phyloP scores from a whole-genome alignment of 2,888 invertebrate genomes.

The Sarcophaga variegata region DNA sequence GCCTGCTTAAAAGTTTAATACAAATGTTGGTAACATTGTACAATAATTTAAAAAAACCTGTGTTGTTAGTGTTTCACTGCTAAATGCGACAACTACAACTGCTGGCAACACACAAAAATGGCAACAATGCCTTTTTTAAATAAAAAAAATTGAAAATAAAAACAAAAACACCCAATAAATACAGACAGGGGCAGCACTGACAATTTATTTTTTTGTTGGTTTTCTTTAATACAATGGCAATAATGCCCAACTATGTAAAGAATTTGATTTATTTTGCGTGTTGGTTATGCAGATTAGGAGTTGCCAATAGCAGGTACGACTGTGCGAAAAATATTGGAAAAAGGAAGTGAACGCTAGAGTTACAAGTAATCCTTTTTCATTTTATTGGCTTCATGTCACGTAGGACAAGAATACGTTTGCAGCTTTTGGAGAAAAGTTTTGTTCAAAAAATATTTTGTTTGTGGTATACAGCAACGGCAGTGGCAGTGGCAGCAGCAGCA shows the following conservation, averaged over 20 bases:
- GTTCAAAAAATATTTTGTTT: background rate
- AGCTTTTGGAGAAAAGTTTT: background rate
- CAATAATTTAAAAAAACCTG: constrained; percentile 45
- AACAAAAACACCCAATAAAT: background rate
- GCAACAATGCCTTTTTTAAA: constrained; percentile 26
- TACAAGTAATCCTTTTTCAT: background rate
- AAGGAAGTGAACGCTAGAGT: background rate
- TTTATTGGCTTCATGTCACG: too few species aligned
- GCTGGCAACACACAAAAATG: constrained; percentile 19
- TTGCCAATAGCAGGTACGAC: constrained; percentile 18
- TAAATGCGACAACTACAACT: constrained; percentile 17
- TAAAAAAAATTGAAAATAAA: too few species aligned
- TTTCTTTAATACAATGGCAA: background rate
- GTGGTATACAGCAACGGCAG: background rate
- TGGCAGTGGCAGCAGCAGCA: background rate
- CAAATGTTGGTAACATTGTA: constrained; percentile 79
- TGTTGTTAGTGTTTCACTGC: constrained; percentile 41
- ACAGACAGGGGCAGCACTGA: background rate
- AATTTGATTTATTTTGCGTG: background rate
- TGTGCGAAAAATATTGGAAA: too few species aligned
- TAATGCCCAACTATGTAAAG: constrained; percentile 57
- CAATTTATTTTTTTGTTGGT: background rate
- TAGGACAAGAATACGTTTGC: background rate
- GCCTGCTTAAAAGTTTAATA: constrained; percentile 75
- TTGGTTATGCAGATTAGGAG: background rate